Percentiles rank a stretch among this genome's conserved stretches.
Evolutionary conservation across 2,888 invertebrate genomes (phyloP).

Genomic region (Agonopterix heracliana): DNA sequence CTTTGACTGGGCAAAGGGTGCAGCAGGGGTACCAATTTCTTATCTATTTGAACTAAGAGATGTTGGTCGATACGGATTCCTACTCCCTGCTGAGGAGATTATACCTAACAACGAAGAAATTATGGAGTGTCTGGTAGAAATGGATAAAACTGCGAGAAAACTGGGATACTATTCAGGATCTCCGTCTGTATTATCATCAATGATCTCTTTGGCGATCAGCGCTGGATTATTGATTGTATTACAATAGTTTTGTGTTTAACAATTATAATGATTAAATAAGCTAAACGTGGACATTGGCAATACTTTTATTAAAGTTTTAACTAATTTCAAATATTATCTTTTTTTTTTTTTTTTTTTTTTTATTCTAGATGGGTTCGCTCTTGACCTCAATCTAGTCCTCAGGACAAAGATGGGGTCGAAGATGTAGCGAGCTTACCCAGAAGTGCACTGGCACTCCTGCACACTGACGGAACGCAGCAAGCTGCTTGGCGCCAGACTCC

Average conservation of each 20-base stretch:
- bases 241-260: neutral
- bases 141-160: slow-evolving; percentile 35
- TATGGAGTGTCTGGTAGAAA: slow-evolving; percentile 49
- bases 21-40: slow-evolving; percentile 65
- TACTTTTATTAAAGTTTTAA: too few species aligned
- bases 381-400: too few species aligned
- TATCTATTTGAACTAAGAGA: slow-evolving; percentile 77
- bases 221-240: slow-evolving; percentile 16
- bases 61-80: slow-evolving; percentile 68
- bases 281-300: too few species aligned
- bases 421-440: too few species aligned
- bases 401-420: too few species aligned
- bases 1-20: slow-evolving; percentile 76
- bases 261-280: too few species aligned
- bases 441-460: too few species aligned
- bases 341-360: too few species aligned
- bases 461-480: too few species aligned
- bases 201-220: slow-evolving; percentile 17
- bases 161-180: slow-evolving; percentile 35
- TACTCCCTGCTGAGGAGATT: slow-evolving; percentile 68
- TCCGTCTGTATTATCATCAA: slow-evolving; percentile 10
- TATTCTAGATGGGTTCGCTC: too few species aligned
- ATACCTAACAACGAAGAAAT: slow-evolving; percentile 61
- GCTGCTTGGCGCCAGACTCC: too few species aligned
- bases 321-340: too few species aligned